A percentile compares a stretch with the other conserved stretches of the same genome.
Evolutionary conservation across 1,140 invertebrate genomes (phyloP).

Genomic region (Drosophila nigrodunni): DNA sequence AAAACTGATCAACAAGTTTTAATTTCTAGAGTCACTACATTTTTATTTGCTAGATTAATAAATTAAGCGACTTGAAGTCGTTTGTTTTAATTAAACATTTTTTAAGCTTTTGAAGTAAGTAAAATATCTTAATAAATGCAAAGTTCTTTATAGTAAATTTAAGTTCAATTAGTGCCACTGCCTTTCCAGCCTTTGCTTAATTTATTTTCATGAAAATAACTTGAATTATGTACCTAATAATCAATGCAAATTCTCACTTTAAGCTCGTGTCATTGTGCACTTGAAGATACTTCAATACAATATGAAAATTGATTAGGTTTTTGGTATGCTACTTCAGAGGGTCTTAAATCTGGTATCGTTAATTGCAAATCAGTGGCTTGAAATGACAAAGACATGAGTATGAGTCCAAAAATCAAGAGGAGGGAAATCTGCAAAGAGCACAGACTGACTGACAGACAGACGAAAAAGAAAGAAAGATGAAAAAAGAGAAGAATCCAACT

Average conservation of each 20-base stretch:
- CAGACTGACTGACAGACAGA: background rate
- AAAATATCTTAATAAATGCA: no score
- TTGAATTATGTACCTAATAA: background rate
- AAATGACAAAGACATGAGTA: conserved; percentile 13
- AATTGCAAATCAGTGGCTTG: conserved; percentile 21
- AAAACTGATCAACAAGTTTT: no score
- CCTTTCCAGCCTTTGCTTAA: background rate
- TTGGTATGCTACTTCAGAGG: background rate
- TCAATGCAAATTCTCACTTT: background rate
- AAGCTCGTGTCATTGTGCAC: conserved; percentile 7
- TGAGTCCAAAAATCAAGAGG: conserved; percentile 4
- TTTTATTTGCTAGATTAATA: no score
- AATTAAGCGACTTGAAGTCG: no score
- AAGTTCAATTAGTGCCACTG: background rate
- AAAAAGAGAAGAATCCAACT: conserved; percentile 15
- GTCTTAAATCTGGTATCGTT: conserved; percentile 23
- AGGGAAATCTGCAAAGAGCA: conserved; percentile 20
- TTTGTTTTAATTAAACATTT: no score
- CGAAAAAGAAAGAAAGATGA: conserved; percentile 6
- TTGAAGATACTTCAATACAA: conserved; percentile 1
- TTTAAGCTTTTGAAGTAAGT: no score
- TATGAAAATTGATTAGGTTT: conserved; percentile 22
- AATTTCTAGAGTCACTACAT: no score
- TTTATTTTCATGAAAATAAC: background rate
- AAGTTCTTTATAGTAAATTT: no score